Evolutionary conservation across 2,113 vertebrate species (phyloP).

Genomic region (Chaenocephalus aceratus): DNA sequence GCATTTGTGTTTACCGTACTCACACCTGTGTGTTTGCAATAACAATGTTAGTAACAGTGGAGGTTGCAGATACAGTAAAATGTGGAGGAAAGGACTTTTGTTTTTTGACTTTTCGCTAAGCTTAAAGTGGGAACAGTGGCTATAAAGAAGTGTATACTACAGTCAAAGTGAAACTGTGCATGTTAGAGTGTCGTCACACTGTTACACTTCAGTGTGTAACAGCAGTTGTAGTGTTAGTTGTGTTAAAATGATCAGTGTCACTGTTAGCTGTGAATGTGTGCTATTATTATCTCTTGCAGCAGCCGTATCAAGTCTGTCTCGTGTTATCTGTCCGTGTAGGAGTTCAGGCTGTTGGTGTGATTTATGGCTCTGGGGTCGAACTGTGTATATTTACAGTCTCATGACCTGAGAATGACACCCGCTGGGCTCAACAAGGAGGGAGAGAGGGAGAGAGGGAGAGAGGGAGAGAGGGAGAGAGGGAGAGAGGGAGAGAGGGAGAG

Average conservation of each 20-base stretch:
- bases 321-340: constrained; percentile 66
- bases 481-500: constrained; percentile 82
- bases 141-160: no score
- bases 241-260: constrained; percentile 13
- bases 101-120: no score
- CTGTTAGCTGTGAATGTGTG: constrained; percentile 25
- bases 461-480: constrained; percentile 83
- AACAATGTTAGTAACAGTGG: no score
- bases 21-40: no score
- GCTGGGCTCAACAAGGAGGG: constrained; percentile 85
- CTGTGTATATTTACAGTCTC: constrained; percentile 98
- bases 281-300: constrained; percentile 54
- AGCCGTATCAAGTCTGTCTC: constrained; percentile 55
- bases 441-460: constrained; percentile 82
- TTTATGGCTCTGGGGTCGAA: constrained; percentile 89
- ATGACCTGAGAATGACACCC: constrained; percentile 91
- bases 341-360: constrained; percentile 84
- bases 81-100: no score
- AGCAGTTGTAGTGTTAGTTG: neutral
- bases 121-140: no score
- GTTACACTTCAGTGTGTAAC: neutral
- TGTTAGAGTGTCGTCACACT: no score
- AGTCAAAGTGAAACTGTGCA: no score
- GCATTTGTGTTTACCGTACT: no score
- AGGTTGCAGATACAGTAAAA: no score